These are phyloP conservation scores for Autographa gamma DNA, from an alignment of 2,888 invertebrate genomes.

Conservation along the genomic window DNA sequence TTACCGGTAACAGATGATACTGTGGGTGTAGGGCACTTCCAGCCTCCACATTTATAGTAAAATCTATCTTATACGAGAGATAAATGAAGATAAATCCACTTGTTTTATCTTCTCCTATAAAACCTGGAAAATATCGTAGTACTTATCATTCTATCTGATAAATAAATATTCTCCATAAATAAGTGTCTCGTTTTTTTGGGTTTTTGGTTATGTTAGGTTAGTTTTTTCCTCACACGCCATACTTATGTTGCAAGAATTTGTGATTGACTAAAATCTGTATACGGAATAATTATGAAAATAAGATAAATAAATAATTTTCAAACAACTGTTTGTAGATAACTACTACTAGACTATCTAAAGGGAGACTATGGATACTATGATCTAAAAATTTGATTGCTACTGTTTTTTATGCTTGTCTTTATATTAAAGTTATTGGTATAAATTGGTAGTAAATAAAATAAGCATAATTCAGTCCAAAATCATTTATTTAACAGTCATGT, in stretches of 20 bases:
- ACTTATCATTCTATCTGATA: slow-evolving; percentile 1
- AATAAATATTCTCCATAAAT: not conserved
- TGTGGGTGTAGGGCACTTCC: not conserved
- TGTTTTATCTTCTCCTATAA: slow-evolving; percentile 44
- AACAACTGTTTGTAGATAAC: too few species aligned
- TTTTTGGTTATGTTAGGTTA: not conserved
- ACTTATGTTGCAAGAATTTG: not conserved
- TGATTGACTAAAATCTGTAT: too few species aligned
- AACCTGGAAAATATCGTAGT: slow-evolving; percentile 8
- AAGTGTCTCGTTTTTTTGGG: not conserved
- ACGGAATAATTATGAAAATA: too few species aligned
- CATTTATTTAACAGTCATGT: not conserved
- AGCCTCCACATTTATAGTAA: slow-evolving; percentile 43
- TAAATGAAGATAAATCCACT: slow-evolving; percentile 46
- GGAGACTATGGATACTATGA: too few species aligned
- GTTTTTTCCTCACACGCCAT: not conserved
- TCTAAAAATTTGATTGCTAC: too few species aligned
- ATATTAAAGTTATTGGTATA: too few species aligned
- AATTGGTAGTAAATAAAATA: not conserved
- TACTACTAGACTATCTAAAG: too few species aligned
- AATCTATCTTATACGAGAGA: slow-evolving; percentile 54
- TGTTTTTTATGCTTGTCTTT: too few species aligned
- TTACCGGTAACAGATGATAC: slow-evolving; percentile 42
- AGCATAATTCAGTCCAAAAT: not conserved
- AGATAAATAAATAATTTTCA: too few species aligned